Conservation (phyloP, 2,797 vertebrate species). For the Aphelocoma californica region DNA sequence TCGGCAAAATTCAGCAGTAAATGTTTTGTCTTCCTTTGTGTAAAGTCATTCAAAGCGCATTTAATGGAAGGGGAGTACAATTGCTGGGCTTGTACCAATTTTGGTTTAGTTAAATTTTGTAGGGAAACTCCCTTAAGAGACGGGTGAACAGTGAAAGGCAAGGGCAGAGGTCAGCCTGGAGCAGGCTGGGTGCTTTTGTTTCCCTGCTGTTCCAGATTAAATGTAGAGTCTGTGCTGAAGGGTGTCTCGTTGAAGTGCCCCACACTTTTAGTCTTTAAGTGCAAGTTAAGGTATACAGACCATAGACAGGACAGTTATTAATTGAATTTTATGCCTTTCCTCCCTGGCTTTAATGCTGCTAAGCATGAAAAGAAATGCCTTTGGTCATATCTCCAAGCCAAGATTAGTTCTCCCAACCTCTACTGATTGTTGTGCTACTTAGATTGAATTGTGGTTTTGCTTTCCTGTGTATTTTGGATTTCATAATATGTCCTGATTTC, state of each 20-base stretch:
- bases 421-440: background rate
- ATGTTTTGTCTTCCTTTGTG: background rate
- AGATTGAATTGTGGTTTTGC: background rate
- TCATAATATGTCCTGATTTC: background rate
- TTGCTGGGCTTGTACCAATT: background rate
- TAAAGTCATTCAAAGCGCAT: background rate
- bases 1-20: background rate
- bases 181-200: background rate
- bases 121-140: background rate
- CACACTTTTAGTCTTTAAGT: background rate
- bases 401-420: background rate
- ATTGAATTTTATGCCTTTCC: background rate
- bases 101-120: background rate
- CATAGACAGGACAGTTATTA: background rate
- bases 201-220: background rate
- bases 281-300: background rate
- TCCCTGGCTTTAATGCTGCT: background rate
- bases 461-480: background rate
- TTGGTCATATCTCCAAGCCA: background rate
- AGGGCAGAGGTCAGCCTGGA: background rate
- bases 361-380: background rate
- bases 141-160: background rate
- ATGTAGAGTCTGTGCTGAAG: background rate
- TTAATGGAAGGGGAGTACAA: background rate
- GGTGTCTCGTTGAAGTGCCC: background rate